Percentiles rank a stretch among this genome's conserved stretches.
phyloP scores from a whole-genome alignment of 30 jellyfish, hydroid and myxozoan genomes.

The Hydractinia symbiolongicarpus region DNA sequence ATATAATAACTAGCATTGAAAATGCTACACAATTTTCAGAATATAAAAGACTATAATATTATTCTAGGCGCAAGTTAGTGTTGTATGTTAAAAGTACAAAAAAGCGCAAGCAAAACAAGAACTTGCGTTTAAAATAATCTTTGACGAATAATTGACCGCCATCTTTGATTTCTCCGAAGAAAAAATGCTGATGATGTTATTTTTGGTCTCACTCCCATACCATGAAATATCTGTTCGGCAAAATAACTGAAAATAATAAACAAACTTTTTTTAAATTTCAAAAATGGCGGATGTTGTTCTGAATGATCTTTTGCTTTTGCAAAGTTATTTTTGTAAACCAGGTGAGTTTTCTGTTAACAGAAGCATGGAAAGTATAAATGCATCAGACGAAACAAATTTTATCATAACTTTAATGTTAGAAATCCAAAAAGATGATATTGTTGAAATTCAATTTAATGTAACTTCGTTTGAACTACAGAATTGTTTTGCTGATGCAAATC shows the following conservation, averaged over 20 bases:
- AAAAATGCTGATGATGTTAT: too few relatives aligned
- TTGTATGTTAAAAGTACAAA: too few relatives aligned
- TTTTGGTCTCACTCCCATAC: too few relatives aligned
- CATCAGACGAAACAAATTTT: not conserved
- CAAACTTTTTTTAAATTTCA: not conserved
- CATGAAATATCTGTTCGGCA: too few relatives aligned
- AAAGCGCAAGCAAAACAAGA: too few relatives aligned
- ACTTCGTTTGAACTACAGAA: not conserved
- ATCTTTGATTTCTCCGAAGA: too few relatives aligned
- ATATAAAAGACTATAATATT: too few relatives aligned
- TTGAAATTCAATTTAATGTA: not conserved
- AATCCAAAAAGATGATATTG: not conserved
- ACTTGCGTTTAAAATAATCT: too few relatives aligned
- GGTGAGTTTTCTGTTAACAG: conserved; percentile 46
- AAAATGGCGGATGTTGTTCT: not conserved
- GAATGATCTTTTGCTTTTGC: conserved; percentile 40
- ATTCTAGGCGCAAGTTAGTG: too few relatives aligned
- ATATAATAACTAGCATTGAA: too few relatives aligned
- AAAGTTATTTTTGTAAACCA: conserved; percentile 43
- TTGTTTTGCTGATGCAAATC: not conserved
- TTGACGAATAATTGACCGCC: too few relatives aligned
- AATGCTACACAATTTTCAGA: too few relatives aligned
- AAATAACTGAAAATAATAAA: not conserved
- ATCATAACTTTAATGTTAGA: conserved; percentile 8
- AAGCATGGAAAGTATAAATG: not conserved